Conservation (phyloP, 2,113 vertebrate species). For the Chamaea fasciata region DNA sequence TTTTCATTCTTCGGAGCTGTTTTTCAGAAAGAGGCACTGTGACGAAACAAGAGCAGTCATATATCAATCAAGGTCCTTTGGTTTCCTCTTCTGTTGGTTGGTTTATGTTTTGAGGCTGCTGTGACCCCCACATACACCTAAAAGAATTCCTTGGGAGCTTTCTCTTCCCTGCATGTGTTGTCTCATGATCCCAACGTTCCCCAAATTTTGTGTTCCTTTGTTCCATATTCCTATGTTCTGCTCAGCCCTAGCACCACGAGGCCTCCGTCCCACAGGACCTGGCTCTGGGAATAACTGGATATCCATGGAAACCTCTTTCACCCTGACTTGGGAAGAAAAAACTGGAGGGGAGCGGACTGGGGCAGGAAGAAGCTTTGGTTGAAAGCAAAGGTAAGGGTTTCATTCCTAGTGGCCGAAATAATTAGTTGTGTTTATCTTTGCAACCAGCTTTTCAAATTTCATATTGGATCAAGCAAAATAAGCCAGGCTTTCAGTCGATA, state of each 20-base stretch:
- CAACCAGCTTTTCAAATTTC: neutral
- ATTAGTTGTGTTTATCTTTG: neutral
- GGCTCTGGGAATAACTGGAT: neutral
- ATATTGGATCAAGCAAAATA: neutral
- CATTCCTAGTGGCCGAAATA: neutral
- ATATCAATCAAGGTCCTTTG: accelerated
- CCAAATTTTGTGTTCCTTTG: neutral
- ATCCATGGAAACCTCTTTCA: too few relatives aligned
- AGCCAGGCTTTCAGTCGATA: neutral
- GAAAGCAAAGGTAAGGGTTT: neutral
- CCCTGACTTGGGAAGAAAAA: neutral
- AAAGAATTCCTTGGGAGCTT: neutral
- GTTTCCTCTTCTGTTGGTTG: neutral
- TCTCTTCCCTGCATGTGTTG: accelerated
- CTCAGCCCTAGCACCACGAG: accelerated
- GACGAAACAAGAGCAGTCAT: neutral
- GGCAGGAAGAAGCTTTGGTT: neutral
- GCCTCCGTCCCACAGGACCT: neutral
- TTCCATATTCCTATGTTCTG: neutral
- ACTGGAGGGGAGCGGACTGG: neutral
- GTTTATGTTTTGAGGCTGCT: neutral
- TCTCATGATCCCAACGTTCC: neutral
- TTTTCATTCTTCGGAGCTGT: neutral
- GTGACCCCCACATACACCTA: accelerated
- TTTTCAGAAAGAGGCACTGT: neutral